Evolutionary conservation across 2,113 vertebrate species (phyloP).

Genomic region (Tragelaphus scriptus): DNA sequence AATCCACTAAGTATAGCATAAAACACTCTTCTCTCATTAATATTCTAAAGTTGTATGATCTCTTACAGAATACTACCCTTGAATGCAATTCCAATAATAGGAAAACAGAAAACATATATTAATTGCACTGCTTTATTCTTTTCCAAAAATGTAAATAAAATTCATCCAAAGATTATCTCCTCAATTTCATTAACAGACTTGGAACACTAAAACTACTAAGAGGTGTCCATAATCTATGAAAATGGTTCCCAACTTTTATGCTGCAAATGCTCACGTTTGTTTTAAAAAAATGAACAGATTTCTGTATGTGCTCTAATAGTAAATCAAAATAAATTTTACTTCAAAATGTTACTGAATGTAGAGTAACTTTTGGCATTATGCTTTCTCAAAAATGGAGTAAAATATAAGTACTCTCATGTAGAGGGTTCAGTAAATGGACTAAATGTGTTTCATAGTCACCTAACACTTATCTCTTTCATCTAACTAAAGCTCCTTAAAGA

Average conservation of each 20-base stretch:
- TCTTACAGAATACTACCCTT: background rate
- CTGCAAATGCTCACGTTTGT: background rate
- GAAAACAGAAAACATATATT: background rate
- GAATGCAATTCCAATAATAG: background rate
- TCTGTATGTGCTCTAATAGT: background rate
- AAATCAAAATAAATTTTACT: background rate
- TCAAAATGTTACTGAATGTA: background rate
- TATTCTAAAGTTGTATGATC: background rate
- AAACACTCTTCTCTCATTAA: background rate
- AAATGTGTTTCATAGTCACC: background rate
- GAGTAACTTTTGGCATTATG: background rate
- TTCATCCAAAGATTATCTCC: background rate
- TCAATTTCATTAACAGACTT: background rate
- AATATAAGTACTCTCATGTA: background rate
- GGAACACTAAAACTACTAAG: background rate
- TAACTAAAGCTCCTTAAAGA: background rate
- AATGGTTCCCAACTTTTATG: background rate
- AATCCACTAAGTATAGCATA: background rate
- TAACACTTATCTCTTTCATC: background rate
- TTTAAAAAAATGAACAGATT: background rate
- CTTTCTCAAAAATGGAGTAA: background rate
- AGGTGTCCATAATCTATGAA: background rate
- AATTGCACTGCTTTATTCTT: background rate
- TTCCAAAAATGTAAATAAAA: background rate
- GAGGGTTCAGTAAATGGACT: background rate